Percentiles rank a stretch among this genome's conserved stretches.
phyloP scores from a whole-genome alignment of 2,797 vertebrate genomes.

The Moxostoma hubbsi region DNA sequence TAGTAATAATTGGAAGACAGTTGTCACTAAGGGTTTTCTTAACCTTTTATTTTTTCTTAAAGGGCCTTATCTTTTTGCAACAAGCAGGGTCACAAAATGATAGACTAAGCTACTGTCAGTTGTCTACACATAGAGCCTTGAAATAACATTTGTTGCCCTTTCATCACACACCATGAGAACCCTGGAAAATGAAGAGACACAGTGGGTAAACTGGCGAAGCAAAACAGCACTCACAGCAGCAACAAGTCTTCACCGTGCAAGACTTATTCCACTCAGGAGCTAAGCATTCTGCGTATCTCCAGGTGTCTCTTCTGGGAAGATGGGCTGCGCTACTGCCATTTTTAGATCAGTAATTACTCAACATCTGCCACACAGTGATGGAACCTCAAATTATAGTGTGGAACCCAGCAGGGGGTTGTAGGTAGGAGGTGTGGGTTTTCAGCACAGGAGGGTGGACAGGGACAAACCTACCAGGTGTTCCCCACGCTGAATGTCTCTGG shows the following conservation, averaged over 20 bases:
- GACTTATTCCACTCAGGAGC: conserved; percentile 38
- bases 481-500: conserved; percentile 36
- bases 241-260: conserved; percentile 34
- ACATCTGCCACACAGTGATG: conserved; percentile 54
- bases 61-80: too few species aligned
- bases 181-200: not conserved
- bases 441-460: conserved; percentile 39
- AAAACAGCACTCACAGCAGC: not conserved
- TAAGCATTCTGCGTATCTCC: conserved; percentile 25
- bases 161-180: not conserved
- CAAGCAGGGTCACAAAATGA: too few species aligned
- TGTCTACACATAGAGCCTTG: too few species aligned
- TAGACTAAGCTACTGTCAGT: too few species aligned
- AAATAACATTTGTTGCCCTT: too few species aligned
- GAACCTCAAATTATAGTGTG: conserved; percentile 44
- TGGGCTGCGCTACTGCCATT: conserved; percentile 46
- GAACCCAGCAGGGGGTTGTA: conserved; percentile 31
- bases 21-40: too few species aligned
- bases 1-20: too few species aligned
- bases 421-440: conserved; percentile 34
- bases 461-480: conserved; percentile 58
- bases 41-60: too few species aligned
- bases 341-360: conserved; percentile 59
- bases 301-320: conserved; percentile 54
- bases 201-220: conserved; percentile 26